These are phyloP conservation scores for Paragorgia papillata DNA, from an alignment of 92 coral and sea anemone genomes.

Conservation along the genomic window DNA sequence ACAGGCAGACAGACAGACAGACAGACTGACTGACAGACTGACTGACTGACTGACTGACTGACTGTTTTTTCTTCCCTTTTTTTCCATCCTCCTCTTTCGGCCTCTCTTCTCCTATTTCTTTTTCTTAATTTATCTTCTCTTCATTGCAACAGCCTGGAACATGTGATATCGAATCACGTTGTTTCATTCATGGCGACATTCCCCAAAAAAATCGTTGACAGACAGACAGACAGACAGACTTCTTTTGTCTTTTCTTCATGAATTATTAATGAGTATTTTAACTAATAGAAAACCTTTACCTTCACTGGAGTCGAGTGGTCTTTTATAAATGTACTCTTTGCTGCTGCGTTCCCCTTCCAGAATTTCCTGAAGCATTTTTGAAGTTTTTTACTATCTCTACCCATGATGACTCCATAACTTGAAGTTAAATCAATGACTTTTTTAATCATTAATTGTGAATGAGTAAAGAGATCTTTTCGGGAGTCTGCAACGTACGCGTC, in stretches of 20 bases:
- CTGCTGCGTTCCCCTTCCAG: slow-evolving; percentile 17
- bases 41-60: no score
- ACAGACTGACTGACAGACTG: no score
- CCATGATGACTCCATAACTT: slow-evolving; percentile 30
- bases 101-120: no score
- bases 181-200: slow-evolving; percentile 63
- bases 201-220: slow-evolving; percentile 55
- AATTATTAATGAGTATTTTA: no score
- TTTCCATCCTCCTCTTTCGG: no score
- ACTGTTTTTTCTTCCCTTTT: no score
- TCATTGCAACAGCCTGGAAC: slow-evolving; percentile 61
- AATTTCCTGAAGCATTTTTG: slow-evolving; percentile 14
- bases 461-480: slow-evolving; percentile 49
- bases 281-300: background rate
- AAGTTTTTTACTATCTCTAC: slow-evolving; percentile 16
- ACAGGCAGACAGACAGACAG: no score
- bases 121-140: no score
- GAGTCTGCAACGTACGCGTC: slow-evolving; percentile 80
- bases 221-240: no score
- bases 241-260: no score
- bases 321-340: background rate
- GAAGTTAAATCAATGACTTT: slow-evolving; percentile 15
- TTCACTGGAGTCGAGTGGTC: background rate
- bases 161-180: slow-evolving; percentile 74
- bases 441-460: background rate